Evolutionary conservation across 2,888 invertebrate species (phyloP).

Genomic region (Mechanitis messenoides): DNA sequence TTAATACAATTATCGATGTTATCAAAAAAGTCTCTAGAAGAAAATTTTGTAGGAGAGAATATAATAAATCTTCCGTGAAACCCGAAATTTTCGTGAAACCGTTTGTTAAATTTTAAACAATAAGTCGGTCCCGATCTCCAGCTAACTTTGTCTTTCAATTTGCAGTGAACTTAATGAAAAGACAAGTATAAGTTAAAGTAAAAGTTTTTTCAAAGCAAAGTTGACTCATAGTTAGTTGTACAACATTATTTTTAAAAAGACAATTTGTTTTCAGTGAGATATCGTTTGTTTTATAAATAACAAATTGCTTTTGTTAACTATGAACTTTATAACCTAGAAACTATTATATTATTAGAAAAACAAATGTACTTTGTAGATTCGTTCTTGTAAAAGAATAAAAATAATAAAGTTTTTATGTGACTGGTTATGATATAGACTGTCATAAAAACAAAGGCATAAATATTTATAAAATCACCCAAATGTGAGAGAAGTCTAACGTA

Average conservation of each 20-base stretch:
- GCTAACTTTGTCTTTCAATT: constrained; percentile 16
- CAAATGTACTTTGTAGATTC: too few relatives aligned
- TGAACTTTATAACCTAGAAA: neutral
- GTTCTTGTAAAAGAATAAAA: too few relatives aligned
- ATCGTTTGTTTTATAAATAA: constrained; percentile 1
- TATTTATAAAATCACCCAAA: constrained; percentile 2
- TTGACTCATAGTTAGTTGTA: constrained; percentile 9
- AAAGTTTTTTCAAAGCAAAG: constrained; percentile 7
- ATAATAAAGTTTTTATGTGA: too few relatives aligned
- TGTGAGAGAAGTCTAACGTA: neutral
- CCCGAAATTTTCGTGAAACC: constrained; percentile 14
- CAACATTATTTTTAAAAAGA: constrained; percentile 11
- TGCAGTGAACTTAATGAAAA: constrained; percentile 19
- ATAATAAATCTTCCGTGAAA: constrained; percentile 7
- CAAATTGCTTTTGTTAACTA: neutral
- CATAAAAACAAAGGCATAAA: too few relatives aligned
- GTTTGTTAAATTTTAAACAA: constrained; percentile 18
- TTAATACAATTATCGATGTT: neutral
- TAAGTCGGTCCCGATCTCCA: constrained; percentile 14
- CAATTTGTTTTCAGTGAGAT: constrained; percentile 3
- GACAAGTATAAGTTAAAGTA: constrained; percentile 18
- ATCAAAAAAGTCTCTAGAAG: neutral
- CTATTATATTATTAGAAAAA: neutral
- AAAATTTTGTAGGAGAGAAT: neutral
- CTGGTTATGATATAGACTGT: too few relatives aligned